Conservation (phyloP, 2,797 vertebrate species). For the Lutjanus campechanus region DNA sequence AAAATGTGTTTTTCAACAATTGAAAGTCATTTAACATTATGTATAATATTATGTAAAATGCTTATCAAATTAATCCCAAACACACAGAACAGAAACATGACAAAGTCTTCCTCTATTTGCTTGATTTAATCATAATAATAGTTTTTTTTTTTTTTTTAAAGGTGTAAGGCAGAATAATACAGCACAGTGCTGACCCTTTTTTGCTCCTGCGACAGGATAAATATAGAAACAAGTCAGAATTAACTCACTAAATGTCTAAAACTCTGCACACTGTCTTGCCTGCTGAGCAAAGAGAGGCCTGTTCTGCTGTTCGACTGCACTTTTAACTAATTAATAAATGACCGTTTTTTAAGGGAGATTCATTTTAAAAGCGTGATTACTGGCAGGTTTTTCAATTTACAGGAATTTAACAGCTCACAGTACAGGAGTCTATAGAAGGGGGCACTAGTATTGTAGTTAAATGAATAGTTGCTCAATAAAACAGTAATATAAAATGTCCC, state of each 20-base stretch:
- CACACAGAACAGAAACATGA: neutral
- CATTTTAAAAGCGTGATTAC: neutral
- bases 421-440: neutral
- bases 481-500: neutral
- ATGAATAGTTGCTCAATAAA: neutral
- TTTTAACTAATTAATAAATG: slow-evolving; percentile 4
- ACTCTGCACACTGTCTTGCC: slow-evolving; percentile 11
- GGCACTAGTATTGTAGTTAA: neutral
- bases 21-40: slow-evolving; percentile 27
- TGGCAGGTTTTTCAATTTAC: neutral
- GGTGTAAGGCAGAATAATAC: slow-evolving; percentile 4
- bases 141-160: too few relatives aligned
- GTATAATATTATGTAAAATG: neutral
- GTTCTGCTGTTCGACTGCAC: neutral
- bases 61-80: neutral
- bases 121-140: neutral
- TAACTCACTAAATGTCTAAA: slow-evolving; percentile 31
- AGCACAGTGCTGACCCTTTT: neutral
- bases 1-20: neutral
- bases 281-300: slow-evolving; percentile 31
- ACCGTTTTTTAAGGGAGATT: neutral
- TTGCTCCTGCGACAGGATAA: slow-evolving; percentile 13
- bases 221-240: slow-evolving; percentile 40
- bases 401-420: slow-evolving; percentile 11
- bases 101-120: neutral